These are phyloP conservation scores for Sarcophaga bullata DNA, from an alignment of 1,140 invertebrate genomes.

Conservation along the genomic window DNA sequence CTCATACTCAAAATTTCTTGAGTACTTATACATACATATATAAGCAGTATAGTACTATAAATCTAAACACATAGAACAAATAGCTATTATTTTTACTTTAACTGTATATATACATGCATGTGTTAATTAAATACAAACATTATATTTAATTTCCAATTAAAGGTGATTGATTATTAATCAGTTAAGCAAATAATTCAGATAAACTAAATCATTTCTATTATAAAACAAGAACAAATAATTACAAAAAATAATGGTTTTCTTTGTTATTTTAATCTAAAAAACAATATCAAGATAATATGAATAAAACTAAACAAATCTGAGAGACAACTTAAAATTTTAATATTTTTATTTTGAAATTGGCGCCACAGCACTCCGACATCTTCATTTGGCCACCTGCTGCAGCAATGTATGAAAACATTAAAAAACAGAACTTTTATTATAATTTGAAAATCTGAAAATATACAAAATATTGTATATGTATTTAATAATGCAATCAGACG, in stretches of 20 bases:
- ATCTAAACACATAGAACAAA: no score
- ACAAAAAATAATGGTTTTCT: constrained; percentile 22
- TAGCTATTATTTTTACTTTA: no score
- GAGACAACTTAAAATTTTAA: background rate
- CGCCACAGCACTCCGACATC: background rate
- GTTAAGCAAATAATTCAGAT: no score
- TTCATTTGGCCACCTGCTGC: background rate
- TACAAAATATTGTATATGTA: background rate
- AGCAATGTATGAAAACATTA: background rate
- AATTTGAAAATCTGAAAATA: background rate
- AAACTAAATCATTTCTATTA: background rate
- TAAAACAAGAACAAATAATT: background rate
- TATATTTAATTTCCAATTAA: background rate
- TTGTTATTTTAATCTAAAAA: constrained; percentile 26
- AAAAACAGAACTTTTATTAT: background rate
- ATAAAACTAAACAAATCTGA: constrained; percentile 13
- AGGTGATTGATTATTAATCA: background rate
- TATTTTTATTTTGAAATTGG: constrained; percentile 8
- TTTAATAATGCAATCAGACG: constrained; percentile 9
- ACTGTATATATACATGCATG: constrained; percentile 1
- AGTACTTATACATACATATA: no score
- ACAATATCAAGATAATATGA: constrained; percentile 13
- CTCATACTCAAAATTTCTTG: no score
- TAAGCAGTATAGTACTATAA: no score
- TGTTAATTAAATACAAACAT: background rate